Evolutionary conservation across 2,797 vertebrate genomes (phyloP).

Genomic region (Lithobates pipiens): DNA sequence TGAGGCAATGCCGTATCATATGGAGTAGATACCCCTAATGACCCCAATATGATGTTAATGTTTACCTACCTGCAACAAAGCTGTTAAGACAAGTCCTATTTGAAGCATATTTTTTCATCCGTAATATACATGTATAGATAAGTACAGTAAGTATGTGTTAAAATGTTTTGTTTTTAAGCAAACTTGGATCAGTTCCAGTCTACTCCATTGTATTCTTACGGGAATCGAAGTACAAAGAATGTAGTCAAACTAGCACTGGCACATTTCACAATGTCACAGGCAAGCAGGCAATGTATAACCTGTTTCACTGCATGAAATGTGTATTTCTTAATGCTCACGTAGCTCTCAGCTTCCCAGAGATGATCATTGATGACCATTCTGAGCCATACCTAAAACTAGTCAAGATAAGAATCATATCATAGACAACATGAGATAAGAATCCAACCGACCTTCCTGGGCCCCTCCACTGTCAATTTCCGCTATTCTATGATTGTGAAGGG

Average conservation of each 20-base stretch:
- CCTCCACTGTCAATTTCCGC: too few relatives aligned
- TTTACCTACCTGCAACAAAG: background rate
- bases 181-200: constrained; percentile 13
- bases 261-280: constrained; percentile 9
- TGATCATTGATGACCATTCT: background rate
- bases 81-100: background rate
- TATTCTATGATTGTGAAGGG: too few relatives aligned
- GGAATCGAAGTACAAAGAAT: constrained; percentile 45
- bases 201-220: constrained; percentile 8
- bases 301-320: constrained; percentile 5
- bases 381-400: too few relatives aligned
- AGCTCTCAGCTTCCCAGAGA: background rate
- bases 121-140: background rate
- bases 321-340: background rate
- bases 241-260: constrained; percentile 31
- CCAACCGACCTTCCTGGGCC: too few relatives aligned
- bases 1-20: too few relatives aligned
- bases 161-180: background rate
- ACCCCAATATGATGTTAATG: background rate
- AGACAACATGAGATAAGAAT: too few relatives aligned
- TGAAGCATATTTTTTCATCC: background rate
- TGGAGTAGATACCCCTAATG: background rate
- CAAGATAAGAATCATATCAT: too few relatives aligned
- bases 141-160: background rate
- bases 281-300: constrained; percentile 2